Evolutionary conservation across 2,113 vertebrate genomes (phyloP).

Genomic region (Leptobrachium leishanense): DNA sequence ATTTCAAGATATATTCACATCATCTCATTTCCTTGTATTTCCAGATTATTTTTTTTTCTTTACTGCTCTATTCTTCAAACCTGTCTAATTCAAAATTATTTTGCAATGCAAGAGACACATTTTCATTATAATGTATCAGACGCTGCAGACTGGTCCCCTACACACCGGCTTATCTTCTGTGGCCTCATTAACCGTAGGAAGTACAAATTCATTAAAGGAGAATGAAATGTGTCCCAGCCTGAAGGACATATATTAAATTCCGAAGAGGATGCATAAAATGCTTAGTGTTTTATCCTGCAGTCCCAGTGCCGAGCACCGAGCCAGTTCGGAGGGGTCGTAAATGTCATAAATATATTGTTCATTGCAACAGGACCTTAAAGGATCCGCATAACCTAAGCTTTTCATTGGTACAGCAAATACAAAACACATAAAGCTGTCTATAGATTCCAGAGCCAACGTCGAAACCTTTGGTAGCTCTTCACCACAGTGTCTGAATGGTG

Average conservation of each 20-base stretch:
- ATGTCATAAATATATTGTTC: neutral
- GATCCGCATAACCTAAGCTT: too few relatives aligned
- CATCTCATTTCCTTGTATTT: too few relatives aligned
- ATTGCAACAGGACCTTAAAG: too few relatives aligned
- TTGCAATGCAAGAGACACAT: neutral
- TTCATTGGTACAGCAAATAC: too few relatives aligned
- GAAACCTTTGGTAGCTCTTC: too few relatives aligned
- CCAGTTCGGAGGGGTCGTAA: slow-evolving; percentile 9
- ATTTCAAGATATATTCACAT: too few relatives aligned
- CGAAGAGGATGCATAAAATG: slow-evolving; percentile 6
- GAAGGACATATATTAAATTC: slow-evolving; percentile 27
- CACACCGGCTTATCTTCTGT: neutral
- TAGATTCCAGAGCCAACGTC: too few relatives aligned
- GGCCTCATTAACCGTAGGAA: neutral
- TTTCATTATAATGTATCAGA: neutral
- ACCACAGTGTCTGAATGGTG: too few relatives aligned
- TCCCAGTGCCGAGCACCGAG: slow-evolving; percentile 11
- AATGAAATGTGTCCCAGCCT: slow-evolving; percentile 22
- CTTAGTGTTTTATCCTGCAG: neutral
- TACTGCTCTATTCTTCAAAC: neutral
- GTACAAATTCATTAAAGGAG: slow-evolving; percentile 5
- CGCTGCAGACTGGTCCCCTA: neutral
- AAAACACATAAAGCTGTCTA: too few relatives aligned
- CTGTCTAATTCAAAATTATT: neutral
- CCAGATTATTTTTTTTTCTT: too few relatives aligned